Evolutionary conservation across 2,113 vertebrate genomes (phyloP).

Genomic region (Hydrolagus affinis): DNA sequence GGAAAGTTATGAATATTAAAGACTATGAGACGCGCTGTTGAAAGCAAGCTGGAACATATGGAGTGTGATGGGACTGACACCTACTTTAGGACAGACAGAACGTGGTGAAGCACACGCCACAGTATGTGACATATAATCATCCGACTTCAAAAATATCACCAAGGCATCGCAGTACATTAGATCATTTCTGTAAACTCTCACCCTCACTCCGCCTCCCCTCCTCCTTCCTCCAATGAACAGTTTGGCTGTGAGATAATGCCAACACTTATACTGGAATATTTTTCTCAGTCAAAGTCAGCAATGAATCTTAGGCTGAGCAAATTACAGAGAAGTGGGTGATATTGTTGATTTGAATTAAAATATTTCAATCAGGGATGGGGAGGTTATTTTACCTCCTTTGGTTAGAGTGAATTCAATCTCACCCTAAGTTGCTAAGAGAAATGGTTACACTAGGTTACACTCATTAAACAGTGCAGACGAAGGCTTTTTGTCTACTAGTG

Average conservation of each 20-base stretch:
- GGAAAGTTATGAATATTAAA: neutral
- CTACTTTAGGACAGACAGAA: conserved; percentile 11
- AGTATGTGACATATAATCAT: neutral
- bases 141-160: neutral
- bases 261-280: neutral
- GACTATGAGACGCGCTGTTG: neutral
- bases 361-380: too few relatives aligned
- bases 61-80: neutral
- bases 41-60: neutral
- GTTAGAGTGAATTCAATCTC: too few relatives aligned
- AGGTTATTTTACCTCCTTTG: too few relatives aligned
- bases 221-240: neutral
- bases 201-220: neutral
- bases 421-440: too few relatives aligned
- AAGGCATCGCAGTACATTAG: neutral
- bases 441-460: too few relatives aligned
- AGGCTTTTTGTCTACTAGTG: too few relatives aligned
- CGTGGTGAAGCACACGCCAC: neutral
- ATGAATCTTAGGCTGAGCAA: neutral
- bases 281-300: neutral
- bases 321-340: neutral
- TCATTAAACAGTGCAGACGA: too few relatives aligned
- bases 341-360: too few relatives aligned
- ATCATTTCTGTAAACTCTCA: neutral
- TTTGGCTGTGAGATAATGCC: neutral